Percentiles rank a stretch among this genome's conserved stretches.
Evolutionary conservation across 2,113 vertebrate genomes (phyloP).

Genomic region (Anguilla japonica): DNA sequence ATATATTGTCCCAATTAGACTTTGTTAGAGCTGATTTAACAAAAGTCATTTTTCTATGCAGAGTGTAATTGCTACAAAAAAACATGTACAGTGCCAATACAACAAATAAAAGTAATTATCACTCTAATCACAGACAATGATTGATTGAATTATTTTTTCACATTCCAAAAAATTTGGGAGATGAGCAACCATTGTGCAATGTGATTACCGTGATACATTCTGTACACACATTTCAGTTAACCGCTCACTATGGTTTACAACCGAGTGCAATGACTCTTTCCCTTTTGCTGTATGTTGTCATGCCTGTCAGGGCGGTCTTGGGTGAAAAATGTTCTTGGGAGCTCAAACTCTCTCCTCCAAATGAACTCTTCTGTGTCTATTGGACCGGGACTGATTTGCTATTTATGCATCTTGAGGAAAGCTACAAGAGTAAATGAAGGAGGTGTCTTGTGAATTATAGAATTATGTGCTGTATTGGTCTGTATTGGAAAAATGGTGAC

Average conservation of each 20-base stretch:
- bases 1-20: too few relatives aligned
- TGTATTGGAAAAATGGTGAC: background rate
- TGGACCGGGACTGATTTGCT: background rate
- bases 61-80: too few relatives aligned
- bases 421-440: background rate
- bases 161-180: too few relatives aligned
- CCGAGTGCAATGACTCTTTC: background rate
- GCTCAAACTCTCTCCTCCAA: background rate
- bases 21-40: too few relatives aligned
- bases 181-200: background rate
- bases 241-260: background rate
- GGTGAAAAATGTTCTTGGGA: background rate
- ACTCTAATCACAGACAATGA: too few relatives aligned
- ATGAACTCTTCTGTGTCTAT: background rate
- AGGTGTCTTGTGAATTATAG: background rate
- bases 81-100: too few relatives aligned
- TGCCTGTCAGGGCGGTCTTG: background rate
- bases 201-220: background rate
- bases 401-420: background rate
- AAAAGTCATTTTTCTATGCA: too few relatives aligned
- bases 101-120: too few relatives aligned
- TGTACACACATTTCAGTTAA: too few relatives aligned
- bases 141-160: background rate
- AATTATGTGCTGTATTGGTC: background rate
- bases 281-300: background rate